Percentiles rank a stretch among this genome's conserved stretches.
Evolutionary conservation across 23 tunicate species (phyloP).

Genomic region (Ascidia mentula): DNA sequence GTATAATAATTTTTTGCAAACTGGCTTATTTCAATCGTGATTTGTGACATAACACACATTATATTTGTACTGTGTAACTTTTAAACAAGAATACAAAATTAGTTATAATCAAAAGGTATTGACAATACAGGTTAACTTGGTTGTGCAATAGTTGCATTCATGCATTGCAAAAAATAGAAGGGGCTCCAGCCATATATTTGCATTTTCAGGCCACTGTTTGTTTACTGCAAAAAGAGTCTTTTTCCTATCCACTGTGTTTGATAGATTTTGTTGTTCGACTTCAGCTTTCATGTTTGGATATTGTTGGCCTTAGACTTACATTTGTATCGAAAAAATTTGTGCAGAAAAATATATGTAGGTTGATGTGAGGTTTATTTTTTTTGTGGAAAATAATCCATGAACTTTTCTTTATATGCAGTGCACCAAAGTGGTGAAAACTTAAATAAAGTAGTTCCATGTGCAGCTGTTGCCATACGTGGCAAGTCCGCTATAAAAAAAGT

Average conservation of each 20-base stretch:
- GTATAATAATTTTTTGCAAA: no score
- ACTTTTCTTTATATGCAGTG: constrained; percentile 23
- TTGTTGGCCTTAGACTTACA: constrained; percentile 41
- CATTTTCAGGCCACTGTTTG: constrained; percentile 52
- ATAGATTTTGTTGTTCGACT: constrained; percentile 56
- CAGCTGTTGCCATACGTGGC: constrained; percentile 60
- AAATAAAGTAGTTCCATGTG: constrained; percentile 54
- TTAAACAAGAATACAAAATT: no score
- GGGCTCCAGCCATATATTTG: not conserved
- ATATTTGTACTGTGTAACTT: no score
- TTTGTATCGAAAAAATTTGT: constrained; percentile 41
- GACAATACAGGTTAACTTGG: no score
- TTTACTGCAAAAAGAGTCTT: constrained; percentile 64
- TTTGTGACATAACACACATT: no score
- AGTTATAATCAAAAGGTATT: no score
- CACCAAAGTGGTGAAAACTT: constrained; percentile 24
- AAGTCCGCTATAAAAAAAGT: constrained; percentile 42
- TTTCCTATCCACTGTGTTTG: constrained; percentile 56
- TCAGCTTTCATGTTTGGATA: constrained; percentile 60
- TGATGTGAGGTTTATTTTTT: not conserved
- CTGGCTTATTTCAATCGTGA: no score
- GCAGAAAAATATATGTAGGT: constrained; percentile 53
- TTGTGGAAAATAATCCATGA: not conserved
- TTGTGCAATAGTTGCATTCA: not conserved
- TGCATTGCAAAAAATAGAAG: not conserved